Evolutionary conservation across 2,113 vertebrate species (phyloP).

Genomic region (Bostrychus sinensis): DNA sequence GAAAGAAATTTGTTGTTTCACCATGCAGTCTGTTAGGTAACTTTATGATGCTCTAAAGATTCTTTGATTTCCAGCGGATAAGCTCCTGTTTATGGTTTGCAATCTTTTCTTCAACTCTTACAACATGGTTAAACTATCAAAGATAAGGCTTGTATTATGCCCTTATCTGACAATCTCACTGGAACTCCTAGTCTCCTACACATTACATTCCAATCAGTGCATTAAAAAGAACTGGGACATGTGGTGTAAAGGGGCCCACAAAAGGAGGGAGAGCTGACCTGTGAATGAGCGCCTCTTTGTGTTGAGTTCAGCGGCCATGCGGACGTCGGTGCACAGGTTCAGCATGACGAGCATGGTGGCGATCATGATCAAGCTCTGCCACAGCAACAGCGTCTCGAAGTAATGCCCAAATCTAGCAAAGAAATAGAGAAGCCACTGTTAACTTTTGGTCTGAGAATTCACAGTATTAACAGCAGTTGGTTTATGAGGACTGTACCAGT

Average conservation of each 20-base stretch:
- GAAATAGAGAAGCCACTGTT: background rate
- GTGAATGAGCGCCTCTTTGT: slow-evolving; percentile 88
- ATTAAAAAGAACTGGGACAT: no score
- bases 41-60: background rate
- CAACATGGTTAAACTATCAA: background rate
- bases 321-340: slow-evolving; percentile 91
- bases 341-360: slow-evolving; percentile 94
- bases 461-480: no score
- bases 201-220: no score
- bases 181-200: no score
- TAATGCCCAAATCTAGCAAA: slow-evolving; percentile 86
- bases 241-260: no score
- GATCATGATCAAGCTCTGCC: slow-evolving; percentile 97
- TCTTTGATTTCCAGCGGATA: background rate
- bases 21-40: background rate
- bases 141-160: background rate
- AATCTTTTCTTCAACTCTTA: background rate
- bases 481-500: no score
- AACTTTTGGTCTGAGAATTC: no score
- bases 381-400: slow-evolving; percentile 91
- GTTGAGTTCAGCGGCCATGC: slow-evolving; percentile 85
- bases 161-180: background rate
- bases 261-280: slow-evolving; percentile 80
- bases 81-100: background rate
- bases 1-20: background rate